Base-by-base conservation (phyloP, 2,888 invertebrate species). In the Brenthis ino region DNA sequence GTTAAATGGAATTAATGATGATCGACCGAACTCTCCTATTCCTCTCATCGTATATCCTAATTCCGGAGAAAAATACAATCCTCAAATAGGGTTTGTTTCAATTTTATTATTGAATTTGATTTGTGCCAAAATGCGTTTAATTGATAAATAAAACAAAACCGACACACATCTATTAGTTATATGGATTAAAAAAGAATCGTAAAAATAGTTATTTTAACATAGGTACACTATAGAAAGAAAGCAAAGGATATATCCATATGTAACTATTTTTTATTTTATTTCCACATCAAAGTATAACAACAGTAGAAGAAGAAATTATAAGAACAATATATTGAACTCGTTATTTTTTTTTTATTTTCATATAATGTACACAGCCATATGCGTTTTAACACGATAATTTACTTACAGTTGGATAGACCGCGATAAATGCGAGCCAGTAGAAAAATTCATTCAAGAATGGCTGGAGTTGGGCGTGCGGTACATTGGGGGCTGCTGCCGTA, bases 401-500 rank as follows among this genome's bases (percentile, higher is more conserved):
- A 69, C 88, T 63, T 85, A n/a, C 84, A 95, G 95, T 60, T 96
- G 96, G 96, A 94, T 95, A 75, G 95, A 96, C 73, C 93, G 95
- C 64, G 95, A 95, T 76, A 95, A 95, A 81, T 95, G 95, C 82
- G 94, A 95, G 74, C 94, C 96, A 1, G 94, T 98, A 0, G 95
- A 95, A 72, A 93, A 94, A 28, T 96, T 95, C 81, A 95, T 98
- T 11, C 93, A 94, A 24, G 95, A 96, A 78, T 99, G 98, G 98
- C 84, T 97, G 65, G 94, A 96, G 68, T 85, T 96, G 57, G 98
- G 98, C 0, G 97, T 96, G 50, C 94, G 94, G 65, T 97, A 96
- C 84, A 94, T 99, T 57, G 98, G 99, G 28, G 99, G 99, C 0
- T 99, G 99, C 80, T 99, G 99, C 85, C 94, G 98, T 75, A 96